Evolutionary conservation across 2,888 invertebrate genomes (phyloP).

Genomic region (Aphodius granarius): DNA sequence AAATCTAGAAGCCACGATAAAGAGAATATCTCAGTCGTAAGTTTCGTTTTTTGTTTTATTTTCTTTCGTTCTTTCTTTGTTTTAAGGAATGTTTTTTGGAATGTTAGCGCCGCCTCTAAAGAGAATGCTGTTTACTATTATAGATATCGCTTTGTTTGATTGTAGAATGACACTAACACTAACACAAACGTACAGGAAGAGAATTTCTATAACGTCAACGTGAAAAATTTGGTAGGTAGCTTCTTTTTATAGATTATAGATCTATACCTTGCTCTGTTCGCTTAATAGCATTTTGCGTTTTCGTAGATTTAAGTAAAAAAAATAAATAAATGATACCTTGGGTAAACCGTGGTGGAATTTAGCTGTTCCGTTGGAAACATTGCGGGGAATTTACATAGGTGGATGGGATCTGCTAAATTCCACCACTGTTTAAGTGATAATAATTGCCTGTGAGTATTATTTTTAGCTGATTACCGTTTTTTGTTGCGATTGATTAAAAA

Average conservation of each 20-base stretch:
- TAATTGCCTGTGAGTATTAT: too few relatives aligned
- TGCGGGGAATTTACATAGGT: too few relatives aligned
- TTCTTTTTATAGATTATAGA: constrained; percentile 24
- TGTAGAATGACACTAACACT: constrained; percentile 43
- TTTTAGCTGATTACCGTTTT: constrained; percentile 9
- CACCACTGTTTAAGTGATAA: too few relatives aligned
- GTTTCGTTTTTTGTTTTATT: constrained; percentile 42
- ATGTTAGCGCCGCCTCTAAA: constrained; percentile 15
- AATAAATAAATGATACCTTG: too few relatives aligned
- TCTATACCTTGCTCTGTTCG: too few relatives aligned
- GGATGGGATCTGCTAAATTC: too few relatives aligned
- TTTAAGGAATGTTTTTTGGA: too few relatives aligned
- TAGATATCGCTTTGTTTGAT: constrained; percentile 25
- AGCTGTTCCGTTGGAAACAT: too few relatives aligned
- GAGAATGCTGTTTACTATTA: constrained; percentile 15
- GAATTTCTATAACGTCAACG: constrained; percentile 63
- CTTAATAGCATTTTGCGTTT: too few relatives aligned
- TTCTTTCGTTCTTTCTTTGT: constrained; percentile 31
- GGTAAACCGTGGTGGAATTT: too few relatives aligned
- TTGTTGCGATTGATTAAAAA: neutral
- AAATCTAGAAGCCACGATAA: constrained; percentile 66
- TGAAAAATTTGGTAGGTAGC: constrained; percentile 65
- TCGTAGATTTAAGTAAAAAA: too few relatives aligned
- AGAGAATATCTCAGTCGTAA: constrained; percentile 71
- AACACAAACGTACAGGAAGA: constrained; percentile 39